Base-by-base conservation (phyloP, 2,797 vertebrate genomes). In the Enteromius anoplus region DNA sequence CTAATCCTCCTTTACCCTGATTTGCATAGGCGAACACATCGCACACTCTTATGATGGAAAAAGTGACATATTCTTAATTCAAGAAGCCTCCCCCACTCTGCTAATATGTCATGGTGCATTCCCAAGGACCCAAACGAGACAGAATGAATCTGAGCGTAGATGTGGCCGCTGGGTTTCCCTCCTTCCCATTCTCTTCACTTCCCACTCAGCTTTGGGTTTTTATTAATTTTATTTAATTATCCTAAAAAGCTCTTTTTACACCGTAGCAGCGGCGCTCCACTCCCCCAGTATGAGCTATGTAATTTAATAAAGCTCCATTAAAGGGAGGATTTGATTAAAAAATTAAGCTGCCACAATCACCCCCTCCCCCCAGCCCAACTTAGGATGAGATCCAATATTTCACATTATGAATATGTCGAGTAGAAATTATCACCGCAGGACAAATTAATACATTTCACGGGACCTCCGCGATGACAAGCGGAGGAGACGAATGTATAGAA, bases 281-380 rank as follows among this genome's bases (percentile, higher is more conserved):
- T 94, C 94, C 93, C 94, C 91, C 90, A 91, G 93, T 94, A 93
- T 92, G 89, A 92, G 92, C 92, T 93, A 93, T 94, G 93, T 96
- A 95, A 96, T 95, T 96, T 94, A 95, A 96, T 96, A 95, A 96
- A 95, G 93, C 91, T 92, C 93, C 88, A 94, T 95, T 95, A 94
- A 95, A 88, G 89, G 92, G 91, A 92, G 92, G 91, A 93, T 93
- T 95, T 95, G 93, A 96, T 95, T 94, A 94, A 95, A 94, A 95
- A 96, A 96, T 95, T 93, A 95, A 94, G 93, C 93, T 93, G 88
- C 93, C 92, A 90, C 93, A 91, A 94, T 94, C 92, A 92, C 89
- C 89, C 90, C 87, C 85, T 85, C 89, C 86, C 88, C 84, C 86
- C 26, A 49, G 64, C 62, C 91, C 89, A 82, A 88, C 91, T 90